Evolutionary conservation across 1,140 invertebrate genomes (phyloP), one percentile per base, ranked within the genome.

Genomic region (Teleopsis dalmanni): DNA sequence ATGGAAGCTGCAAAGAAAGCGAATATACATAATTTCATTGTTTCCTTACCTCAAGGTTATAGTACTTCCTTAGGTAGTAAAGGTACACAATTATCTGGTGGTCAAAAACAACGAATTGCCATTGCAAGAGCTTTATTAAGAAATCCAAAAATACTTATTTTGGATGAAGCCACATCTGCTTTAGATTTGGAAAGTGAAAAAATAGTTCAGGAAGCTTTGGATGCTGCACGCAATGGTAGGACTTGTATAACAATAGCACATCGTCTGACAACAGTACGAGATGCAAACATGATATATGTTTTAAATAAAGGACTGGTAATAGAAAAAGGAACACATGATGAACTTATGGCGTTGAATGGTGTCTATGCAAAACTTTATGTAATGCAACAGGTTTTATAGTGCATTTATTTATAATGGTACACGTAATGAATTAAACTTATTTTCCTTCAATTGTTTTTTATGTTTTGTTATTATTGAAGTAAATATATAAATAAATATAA

Each of bases 131-230:
- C 86, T 0, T 67, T 90, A 3, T 74, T 90, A 2, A 72, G 85
- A 25, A 81, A 89, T 66, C 87, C 87, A 1, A 77, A 81, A 55
- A 76, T 90, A 16, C 57, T 90, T 7, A 70, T 93, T 8, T 69
- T 92, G 1, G 89, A 93, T 63, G 89, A 94, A 66, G 89, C 89
- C 0, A 93, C 89, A 0, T 91, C 87, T 1, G 89, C 90, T 2
- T 69, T 94, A 10, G 84, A 92, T 69, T 81, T 82, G 6, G 84
- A 89, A 65, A 84, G 80, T 58, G 82, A 85, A 70, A 79, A 78
- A 71, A 75, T 85, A n/a, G 82, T 85, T n/a, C 82, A 84, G 70
- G 77, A 81, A 58, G 82, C 82, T 0, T 59, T 85, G 23, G 82
- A 85, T 53, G 75, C 75, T 48, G 81, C 80, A 0, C 72, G 79